Percentiles rank a stretch among this genome's conserved stretches.
Conservation (phyloP, 2,113 vertebrate genomes). For the Apeltes quadracus region DNA sequence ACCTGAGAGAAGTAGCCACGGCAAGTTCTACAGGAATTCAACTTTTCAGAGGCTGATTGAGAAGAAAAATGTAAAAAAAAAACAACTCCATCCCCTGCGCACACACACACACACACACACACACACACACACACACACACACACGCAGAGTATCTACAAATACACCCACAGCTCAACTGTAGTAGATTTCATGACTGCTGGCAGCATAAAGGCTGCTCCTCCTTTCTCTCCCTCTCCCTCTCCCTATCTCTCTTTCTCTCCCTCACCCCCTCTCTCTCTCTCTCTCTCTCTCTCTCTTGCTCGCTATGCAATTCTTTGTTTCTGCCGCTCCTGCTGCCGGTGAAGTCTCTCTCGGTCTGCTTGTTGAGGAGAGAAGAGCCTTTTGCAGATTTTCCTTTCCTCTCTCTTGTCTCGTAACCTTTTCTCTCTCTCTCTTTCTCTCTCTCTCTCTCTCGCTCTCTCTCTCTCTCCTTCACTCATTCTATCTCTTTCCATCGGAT, state of each 20-base stretch:
- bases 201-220: constrained; percentile 55
- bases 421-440: background rate
- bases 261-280: constrained; percentile 2
- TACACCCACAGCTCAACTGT: constrained; percentile 62
- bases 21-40: background rate
- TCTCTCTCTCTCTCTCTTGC: constrained; percentile 15
- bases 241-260: constrained; percentile 19
- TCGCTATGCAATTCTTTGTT: constrained; percentile 40
- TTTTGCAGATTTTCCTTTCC: constrained; percentile 22
- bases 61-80: constrained; percentile 10
- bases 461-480: constrained; percentile 37
- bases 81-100: constrained; percentile 2
- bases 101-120: constrained; percentile 26
- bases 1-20: background rate
- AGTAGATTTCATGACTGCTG: constrained; percentile 63
- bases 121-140: constrained; percentile 26
- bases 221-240: constrained; percentile 34
- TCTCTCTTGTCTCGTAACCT: constrained; percentile 8
- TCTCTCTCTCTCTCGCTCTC: constrained; percentile 22
- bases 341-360: constrained; percentile 38
- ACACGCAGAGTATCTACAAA: constrained; percentile 42
- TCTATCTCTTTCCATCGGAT: constrained; percentile 17
- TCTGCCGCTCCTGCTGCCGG: constrained; percentile 39
- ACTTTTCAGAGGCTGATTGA: constrained; percentile 3
- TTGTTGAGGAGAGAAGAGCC: constrained; percentile 33